Evolutionary conservation across 2,888 invertebrate species (phyloP), one percentile per base, ranked within the genome.

Genomic region (Thelaira solivaga): DNA sequence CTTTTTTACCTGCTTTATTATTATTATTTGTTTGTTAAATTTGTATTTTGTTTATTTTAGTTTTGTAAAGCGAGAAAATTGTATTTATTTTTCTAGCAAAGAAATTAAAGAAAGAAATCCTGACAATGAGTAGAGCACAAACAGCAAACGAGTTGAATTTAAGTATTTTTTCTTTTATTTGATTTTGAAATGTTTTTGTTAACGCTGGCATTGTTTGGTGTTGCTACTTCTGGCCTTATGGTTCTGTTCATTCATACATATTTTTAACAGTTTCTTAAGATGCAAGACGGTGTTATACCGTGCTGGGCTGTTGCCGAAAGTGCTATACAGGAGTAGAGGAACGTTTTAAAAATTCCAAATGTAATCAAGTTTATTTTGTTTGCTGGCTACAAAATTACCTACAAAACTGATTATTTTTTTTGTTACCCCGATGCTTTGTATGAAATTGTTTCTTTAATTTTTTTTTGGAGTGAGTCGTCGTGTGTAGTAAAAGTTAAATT

Each of bases 361-460:
- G 61, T 76, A 76, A 76, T 76, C 76, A 76, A 67, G 72, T 67
- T 10, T 36, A 11, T 20, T 51, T 53, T 71, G n/a, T n/a, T n/a
- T 59, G 45, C 22, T 45, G 13, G 62, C 62, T 47, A 36, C 43
- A 36, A 39, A 29, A 47, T 53, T 55, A 76, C 53, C 65, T 67
- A 20, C 65, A 67, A 65, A 76, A 76, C 65, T 65, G 72, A 67
- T 71, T 36, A 47, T 41, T 62, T 34, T 34, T 13, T 31, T n/a
- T 7, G 4, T 49, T n/a, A n/a, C n/a, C n/a, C n/a, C n/a, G n/a
- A 8, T 36, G 13, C 26, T 16, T 16, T 31, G 13, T 4, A 7
- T 10, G 13, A 18, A 31, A 53, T 65, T 29, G 20, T 55, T 45
- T 53, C 11, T 4, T 13, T 55, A n/a, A n/a, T n/a, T n/a, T n/a